A percentile compares a stretch with the other conserved stretches of the same genome.
Conservation (phyloP, 1,140 invertebrate species). For the Ridgeia piscesae region DNA sequence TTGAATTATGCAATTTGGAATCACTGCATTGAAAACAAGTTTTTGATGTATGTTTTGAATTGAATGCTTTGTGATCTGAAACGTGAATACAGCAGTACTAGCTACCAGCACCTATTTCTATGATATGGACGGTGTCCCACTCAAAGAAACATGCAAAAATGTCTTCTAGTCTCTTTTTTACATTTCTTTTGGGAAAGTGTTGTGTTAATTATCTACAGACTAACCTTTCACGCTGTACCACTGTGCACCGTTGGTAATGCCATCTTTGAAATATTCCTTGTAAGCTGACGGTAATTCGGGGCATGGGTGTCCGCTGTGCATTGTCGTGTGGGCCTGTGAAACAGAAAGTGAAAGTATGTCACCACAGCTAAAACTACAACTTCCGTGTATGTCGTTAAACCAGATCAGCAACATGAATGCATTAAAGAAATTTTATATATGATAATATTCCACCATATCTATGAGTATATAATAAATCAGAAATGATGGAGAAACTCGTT, state of each 20-base stretch:
- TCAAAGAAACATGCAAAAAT: not conserved
- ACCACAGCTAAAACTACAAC: not conserved
- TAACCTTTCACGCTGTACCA: slow-evolving; percentile 82
- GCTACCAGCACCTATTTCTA: not conserved
- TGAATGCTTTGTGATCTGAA: too few species aligned
- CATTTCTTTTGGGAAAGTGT: not conserved
- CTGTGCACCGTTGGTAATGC: slow-evolving; percentile 84
- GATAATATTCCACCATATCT: too few species aligned
- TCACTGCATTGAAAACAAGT: too few species aligned
- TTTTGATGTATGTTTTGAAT: too few species aligned
- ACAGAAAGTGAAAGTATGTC: slow-evolving; percentile 9
- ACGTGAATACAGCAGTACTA: too few species aligned
- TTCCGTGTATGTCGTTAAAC: not conserved
- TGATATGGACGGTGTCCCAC: not conserved
- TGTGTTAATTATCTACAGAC: slow-evolving; percentile 35
- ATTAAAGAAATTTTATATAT: not conserved
- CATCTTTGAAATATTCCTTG: slow-evolving; percentile 55
- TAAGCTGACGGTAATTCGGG: slow-evolving; percentile 46
- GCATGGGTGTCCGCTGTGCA: slow-evolving; percentile 55
- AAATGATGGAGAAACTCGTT: too few species aligned
- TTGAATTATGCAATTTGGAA: too few species aligned
- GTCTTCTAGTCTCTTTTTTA: not conserved
- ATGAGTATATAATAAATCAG: too few species aligned
- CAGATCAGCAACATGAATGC: not conserved
- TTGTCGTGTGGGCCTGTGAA: slow-evolving; percentile 55